Percentiles rank a stretch among this genome's conserved stretches.
phyloP scores from a whole-genome alignment of 2,888 invertebrate species.

The Caenorhabditis drosophilae region DNA sequence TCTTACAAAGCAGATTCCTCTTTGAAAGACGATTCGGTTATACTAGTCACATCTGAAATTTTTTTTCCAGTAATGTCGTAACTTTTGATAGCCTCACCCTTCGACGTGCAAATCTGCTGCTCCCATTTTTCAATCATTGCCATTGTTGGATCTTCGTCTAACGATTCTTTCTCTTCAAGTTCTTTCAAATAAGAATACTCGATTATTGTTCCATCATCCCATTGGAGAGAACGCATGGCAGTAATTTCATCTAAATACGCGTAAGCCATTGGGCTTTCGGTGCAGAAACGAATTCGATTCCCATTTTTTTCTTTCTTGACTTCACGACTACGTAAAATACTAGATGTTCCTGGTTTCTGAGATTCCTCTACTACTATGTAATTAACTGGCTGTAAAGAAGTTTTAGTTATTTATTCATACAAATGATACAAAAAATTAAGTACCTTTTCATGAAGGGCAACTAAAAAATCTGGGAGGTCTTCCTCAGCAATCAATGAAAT shows the following conservation, averaged over 20 bases:
- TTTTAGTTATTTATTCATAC: background rate
- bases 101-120: slow-evolving; percentile 3
- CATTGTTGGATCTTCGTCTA: slow-evolving; percentile 16
- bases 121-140: slow-evolving; percentile 35
- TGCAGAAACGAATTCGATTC: slow-evolving; percentile 27
- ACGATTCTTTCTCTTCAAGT: slow-evolving; percentile 10
- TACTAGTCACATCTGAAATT: too few relatives aligned
- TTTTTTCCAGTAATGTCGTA: too few relatives aligned
- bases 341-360: slow-evolving; percentile 31
- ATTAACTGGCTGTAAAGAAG: slow-evolving; percentile 11
- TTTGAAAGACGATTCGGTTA: too few relatives aligned
- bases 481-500: slow-evolving; percentile 35
- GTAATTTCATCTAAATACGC: slow-evolving; percentile 35
- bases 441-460: slow-evolving; percentile 32
- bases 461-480: slow-evolving; percentile 36
- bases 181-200: slow-evolving; percentile 40
- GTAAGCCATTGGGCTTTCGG: slow-evolving; percentile 33
- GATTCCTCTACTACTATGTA: slow-evolving; percentile 28
- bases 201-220: slow-evolving; percentile 35
- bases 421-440: background rate
- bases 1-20: too few relatives aligned
- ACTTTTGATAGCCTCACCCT: background rate
- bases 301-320: slow-evolving; percentile 13
- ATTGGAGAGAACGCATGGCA: slow-evolving; percentile 17
- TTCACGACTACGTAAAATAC: slow-evolving; percentile 21